Base-by-base conservation (phyloP, 2,888 invertebrate genomes). In the Mythimna lalbum region DNA sequence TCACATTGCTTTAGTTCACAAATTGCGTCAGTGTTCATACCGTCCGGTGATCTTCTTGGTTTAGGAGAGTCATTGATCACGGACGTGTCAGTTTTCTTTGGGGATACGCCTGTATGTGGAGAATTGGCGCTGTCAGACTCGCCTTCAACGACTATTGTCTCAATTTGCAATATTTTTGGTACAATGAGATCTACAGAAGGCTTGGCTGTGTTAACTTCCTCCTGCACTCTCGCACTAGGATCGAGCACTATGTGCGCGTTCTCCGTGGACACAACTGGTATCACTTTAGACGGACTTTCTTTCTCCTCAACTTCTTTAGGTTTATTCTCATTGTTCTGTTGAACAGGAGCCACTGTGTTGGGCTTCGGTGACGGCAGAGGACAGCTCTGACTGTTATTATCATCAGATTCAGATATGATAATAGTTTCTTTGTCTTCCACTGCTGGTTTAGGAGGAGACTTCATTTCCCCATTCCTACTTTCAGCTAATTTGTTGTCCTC, bases 371-470 rank as follows among this genome's bases (percentile, higher is more conserved):
- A 95, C n/a, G 95, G 95, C 36, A 95, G 80, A 2, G 95, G 95
- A 82, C 96, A 95, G 84, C 95, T 95, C 81, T 96, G 94, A 87
- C 96, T 94, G 85, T 96, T 93, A 82, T 95, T 95, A 76, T 96
- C 94, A 86, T 96, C 96, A 19, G 95, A 96, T 84, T 96, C 95
- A 0, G 95, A 95, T 86, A 96, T 96, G 17, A 95, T 89, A 36
- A 96, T 94, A 0, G 95, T 95, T 68, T 95, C 96, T 86, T 94
- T 94, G 72, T 96, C 96, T 76, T 95, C 95, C 3, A 92, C 77
- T 19, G 87, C 78, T 17, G 90, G 74, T 86, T 93, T 92, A 4
- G 82, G 70, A 1, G 93, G 93, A 4, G 93, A 93, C 76, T 91
- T 90, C 57, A 90, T 89, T 80, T 92, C 94, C 9, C 91, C 90